A percentile compares a stretch with the other conserved stretches of the same genome.
Evolutionary conservation across 2,113 vertebrate genomes (phyloP).

Genomic region (Irena cyanogastra): DNA sequence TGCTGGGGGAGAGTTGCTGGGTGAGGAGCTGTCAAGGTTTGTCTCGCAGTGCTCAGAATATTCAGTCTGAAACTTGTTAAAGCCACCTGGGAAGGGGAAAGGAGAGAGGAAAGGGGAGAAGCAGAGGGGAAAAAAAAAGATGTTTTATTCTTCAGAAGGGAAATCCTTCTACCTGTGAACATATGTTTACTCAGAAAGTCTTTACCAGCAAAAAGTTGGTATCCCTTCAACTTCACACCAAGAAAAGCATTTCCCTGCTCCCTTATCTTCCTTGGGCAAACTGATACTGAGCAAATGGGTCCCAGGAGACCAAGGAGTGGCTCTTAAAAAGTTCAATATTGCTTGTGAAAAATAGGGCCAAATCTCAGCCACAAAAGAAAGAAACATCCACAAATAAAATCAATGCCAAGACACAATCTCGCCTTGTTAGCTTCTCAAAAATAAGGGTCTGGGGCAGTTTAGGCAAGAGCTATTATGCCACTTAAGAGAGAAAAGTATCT

Average conservation of each 20-base stretch:
- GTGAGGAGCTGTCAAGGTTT: slow-evolving; percentile 88
- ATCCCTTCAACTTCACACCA: not conserved
- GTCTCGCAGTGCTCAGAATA: slow-evolving; percentile 96
- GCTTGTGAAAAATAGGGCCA: not conserved
- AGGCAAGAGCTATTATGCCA: not conserved
- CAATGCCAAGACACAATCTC: not conserved
- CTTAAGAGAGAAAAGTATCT: not conserved
- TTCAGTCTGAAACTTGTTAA: slow-evolving; percentile 95
- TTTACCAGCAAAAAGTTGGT: not conserved
- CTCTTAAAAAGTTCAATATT: not conserved
- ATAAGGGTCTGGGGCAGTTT: not conserved
- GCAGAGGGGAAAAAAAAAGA: not conserved
- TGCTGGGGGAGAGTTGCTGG: slow-evolving; percentile 88
- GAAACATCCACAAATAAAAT: not conserved
- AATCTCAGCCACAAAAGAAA: not conserved
- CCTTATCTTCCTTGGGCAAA: not conserved
- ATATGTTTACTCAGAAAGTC: not conserved
- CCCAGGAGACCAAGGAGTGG: not conserved
- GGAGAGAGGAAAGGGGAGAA: not conserved
- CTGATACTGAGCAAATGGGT: not conserved
- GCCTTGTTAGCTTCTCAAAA: not conserved
- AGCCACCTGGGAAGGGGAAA: slow-evolving; percentile 81
- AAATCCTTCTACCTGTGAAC: not conserved
- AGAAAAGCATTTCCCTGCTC: not conserved
- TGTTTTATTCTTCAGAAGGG: not conserved